These are phyloP conservation scores for Spialia ferax DNA, from an alignment of 2,888 invertebrate genomes.

Conservation along the genomic window DNA sequence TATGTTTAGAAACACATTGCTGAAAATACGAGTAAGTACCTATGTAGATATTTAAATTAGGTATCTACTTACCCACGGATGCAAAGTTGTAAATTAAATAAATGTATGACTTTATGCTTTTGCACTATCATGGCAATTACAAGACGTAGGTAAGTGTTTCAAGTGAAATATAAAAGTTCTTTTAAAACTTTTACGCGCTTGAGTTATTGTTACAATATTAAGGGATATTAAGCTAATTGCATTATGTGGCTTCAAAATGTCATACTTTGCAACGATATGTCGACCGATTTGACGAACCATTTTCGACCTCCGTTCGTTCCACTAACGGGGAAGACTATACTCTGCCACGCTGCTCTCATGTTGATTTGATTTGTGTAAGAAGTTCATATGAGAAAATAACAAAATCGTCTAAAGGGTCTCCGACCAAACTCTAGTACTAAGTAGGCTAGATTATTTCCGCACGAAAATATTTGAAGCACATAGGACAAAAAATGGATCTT, in stretches of 20 bases:
- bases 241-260: background rate
- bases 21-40: background rate
- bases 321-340: no score
- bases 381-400: no score
- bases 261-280: background rate
- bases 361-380: no score
- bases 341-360: no score
- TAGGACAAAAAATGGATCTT: slow-evolving; percentile 14
- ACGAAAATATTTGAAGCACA: background rate
- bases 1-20: slow-evolving; percentile 10
- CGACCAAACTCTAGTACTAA: background rate
- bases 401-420: no score
- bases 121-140: no score
- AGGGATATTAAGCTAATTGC: background rate
- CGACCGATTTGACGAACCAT: background rate
- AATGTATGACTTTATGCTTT: no score
- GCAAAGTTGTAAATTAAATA: no score
- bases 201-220: background rate
- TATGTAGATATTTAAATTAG: no score
- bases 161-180: background rate
- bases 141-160: background rate
- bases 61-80: background rate
- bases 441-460: background rate
- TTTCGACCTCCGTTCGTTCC: background rate
- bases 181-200: background rate